Conservation (phyloP, 35 echinoderm and acorn worm species). For the Lytechinus pictus region DNA sequence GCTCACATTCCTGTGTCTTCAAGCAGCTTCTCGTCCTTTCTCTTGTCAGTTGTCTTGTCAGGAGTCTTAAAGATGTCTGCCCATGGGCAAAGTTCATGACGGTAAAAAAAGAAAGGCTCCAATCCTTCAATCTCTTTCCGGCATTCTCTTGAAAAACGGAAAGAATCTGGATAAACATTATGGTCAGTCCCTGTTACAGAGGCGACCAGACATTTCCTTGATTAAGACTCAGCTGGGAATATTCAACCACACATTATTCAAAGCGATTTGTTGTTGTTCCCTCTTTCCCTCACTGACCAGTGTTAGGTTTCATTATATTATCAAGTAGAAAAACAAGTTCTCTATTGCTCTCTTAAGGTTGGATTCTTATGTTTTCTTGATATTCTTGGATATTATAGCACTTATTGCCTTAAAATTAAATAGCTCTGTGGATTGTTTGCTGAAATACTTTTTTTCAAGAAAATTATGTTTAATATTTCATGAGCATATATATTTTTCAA, state of each 20-base stretch:
- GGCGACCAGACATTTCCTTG: background rate
- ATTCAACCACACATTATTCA: background rate
- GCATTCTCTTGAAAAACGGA: background rate
- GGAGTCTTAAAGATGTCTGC: background rate
- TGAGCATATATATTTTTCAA: background rate
- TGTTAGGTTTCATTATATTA: background rate
- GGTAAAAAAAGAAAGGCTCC: background rate
- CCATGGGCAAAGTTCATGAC: background rate
- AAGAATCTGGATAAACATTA: background rate
- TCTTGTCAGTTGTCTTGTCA: background rate
- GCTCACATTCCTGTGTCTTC: background rate
- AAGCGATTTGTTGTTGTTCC: background rate
- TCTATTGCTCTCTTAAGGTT: background rate
- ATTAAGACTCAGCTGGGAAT: background rate
- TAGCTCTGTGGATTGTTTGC: background rate
- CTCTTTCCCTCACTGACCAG: background rate
- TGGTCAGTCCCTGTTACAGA: background rate
- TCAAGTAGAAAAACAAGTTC: background rate
- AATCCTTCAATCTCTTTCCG: background rate
- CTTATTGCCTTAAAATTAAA: background rate
- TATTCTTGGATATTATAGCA: background rate
- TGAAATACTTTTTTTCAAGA: background rate
- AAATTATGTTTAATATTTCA: background rate
- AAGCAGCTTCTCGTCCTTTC: background rate
- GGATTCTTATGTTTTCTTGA: background rate